A percentile compares a stretch with the other conserved stretches of the same genome.
These are phyloP conservation scores for Pogona vitticeps DNA, from an alignment of 2,113 vertebrate genomes.

Conservation along the genomic window DNA sequence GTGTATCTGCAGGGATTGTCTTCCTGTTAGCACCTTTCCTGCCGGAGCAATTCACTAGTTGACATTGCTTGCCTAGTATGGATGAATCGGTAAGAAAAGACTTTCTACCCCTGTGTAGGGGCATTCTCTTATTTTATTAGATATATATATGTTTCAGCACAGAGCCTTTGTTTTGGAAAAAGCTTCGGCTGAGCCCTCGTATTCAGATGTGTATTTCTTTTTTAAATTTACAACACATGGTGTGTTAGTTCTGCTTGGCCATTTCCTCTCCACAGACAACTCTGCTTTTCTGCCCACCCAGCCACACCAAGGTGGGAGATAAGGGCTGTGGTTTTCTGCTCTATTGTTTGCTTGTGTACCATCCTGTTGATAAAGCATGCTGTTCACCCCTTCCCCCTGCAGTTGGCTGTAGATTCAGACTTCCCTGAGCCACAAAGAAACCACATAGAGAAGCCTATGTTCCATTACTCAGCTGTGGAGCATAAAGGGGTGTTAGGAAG, in stretches of 20 bases:
- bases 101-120: neutral
- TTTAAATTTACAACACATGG: neutral
- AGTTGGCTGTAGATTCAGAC: slow-evolving; percentile 6
- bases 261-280: slow-evolving; percentile 14
- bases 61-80: too few species aligned
- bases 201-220: neutral
- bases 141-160: too few species aligned
- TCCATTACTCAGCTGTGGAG: neutral
- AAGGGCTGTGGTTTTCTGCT: slow-evolving; percentile 26
- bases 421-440: neutral
- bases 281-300: slow-evolving; percentile 25
- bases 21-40: too few species aligned
- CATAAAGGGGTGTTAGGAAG: neutral
- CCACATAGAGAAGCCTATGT: slow-evolving; percentile 3
- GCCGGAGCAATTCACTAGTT: too few species aligned
- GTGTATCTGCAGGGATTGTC: too few species aligned
- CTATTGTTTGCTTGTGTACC: neutral
- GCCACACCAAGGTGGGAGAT: slow-evolving; percentile 20
- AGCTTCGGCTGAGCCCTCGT: neutral
- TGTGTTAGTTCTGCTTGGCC: neutral
- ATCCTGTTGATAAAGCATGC: slow-evolving; percentile 15
- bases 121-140: neutral
- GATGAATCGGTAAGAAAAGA: neutral
- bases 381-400: neutral
- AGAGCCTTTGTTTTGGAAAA: neutral